Evolutionary conservation across 2,113 vertebrate genomes (phyloP), one percentile per base, ranked within the genome.

Genomic region (Serilophus lunatus): DNA sequence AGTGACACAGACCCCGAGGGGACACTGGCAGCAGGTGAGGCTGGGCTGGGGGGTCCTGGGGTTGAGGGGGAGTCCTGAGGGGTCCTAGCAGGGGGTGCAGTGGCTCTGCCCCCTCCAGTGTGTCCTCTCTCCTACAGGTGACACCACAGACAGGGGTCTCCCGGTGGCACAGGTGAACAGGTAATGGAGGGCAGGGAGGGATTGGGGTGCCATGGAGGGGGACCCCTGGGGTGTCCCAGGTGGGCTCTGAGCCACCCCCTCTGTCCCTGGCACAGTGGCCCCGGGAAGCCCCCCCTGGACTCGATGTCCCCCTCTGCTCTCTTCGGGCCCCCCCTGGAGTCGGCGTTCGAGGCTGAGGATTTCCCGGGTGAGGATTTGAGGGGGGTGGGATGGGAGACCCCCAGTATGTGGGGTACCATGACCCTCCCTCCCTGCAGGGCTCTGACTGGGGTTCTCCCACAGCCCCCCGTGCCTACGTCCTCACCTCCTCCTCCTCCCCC

Each of bases 261-360:
- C 26, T 64, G 29, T 16, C 80, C 33, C 42, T 1, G 13, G 26
- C 5, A 3, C 82, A 98, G 98, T 9, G 81, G 49, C 38, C 51
- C 94, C 0, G 61, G 92, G 54, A 96, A 95, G 57, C 49, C 56
- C 13, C 93, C 64, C 1, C n/a, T 33, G 0, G 97, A 92, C 0
- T 9, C 88, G 3, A 91, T 97, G 1, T 91, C 97, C 44, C 93
- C 98, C 9, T 98, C 98, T 50, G 98, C 97, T 22, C 97, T 99
- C 49, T 99, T 99, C 4, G 99, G 99, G 28, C 99, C 99, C 0
- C 98, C 99, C 0, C 97, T 99, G 82, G 99, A 99, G 68, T 98
- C 98, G 0, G 97, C 98, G 59, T 98, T 99, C 15, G 99, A 99
- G 72, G 98, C 98, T 0, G 98, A 98, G 94, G 98, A 98, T 76